Percentiles rank a stretch among this genome's conserved stretches.
Evolutionary conservation across 2,888 invertebrate species (phyloP).

Genomic region (Drosophila mercatorum): DNA sequence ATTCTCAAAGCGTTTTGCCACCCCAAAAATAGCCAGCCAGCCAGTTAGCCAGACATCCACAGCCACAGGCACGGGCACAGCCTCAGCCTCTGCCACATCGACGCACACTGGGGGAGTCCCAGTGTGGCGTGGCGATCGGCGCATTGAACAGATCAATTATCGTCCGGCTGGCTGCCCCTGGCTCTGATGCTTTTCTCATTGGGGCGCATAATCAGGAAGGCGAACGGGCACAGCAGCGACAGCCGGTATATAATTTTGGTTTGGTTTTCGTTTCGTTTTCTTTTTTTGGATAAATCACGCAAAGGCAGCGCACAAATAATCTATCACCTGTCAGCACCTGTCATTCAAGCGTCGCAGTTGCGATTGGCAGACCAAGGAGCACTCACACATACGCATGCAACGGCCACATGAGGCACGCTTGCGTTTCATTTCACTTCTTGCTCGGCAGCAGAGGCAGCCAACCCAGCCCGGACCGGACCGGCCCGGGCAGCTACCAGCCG

Average conservation of each 20-base stretch:
- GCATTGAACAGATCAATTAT: constrained; percentile 77
- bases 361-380: constrained; percentile 75
- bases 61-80: constrained; percentile 6
- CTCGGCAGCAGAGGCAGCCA: constrained; percentile 29
- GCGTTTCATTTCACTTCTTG: constrained; percentile 32
- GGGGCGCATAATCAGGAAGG: constrained; percentile 57
- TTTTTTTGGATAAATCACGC: constrained; percentile 74
- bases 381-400: background rate
- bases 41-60: constrained; percentile 11
- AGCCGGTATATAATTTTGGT: constrained; percentile 54
- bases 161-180: constrained; percentile 33
- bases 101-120: constrained; percentile 61
- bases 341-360: constrained; percentile 83
- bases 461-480: constrained; percentile 25
- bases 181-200: constrained; percentile 30
- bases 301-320: constrained; percentile 76
- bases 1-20: constrained; percentile 65
- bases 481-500: constrained; percentile 22
- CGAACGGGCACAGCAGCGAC: constrained; percentile 20
- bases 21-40: constrained; percentile 52
- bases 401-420: constrained; percentile 18
- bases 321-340: constrained; percentile 85
- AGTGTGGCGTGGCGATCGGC: constrained; percentile 63
- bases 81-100: background rate
- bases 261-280: constrained; percentile 2